These are phyloP conservation scores for Herpailurus yagouaroundi DNA, from an alignment of 2,113 vertebrate species.

Conservation along the genomic window DNA sequence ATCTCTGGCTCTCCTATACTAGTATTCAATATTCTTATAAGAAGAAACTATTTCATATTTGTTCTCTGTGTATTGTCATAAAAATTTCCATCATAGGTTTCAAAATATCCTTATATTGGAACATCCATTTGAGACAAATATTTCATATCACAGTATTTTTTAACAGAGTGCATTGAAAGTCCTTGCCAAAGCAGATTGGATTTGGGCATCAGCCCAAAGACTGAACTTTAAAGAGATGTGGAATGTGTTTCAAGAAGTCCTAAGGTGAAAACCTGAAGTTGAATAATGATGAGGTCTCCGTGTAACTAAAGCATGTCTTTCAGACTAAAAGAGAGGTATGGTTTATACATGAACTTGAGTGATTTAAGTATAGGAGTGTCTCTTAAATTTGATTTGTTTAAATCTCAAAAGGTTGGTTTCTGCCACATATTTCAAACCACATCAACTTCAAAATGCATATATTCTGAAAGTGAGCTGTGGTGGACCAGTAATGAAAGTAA, in stretches of 20 bases:
- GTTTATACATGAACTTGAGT: not conserved
- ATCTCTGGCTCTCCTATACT: not conserved
- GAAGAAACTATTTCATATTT: constrained; percentile 19
- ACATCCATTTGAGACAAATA: constrained; percentile 33
- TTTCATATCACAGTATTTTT: constrained; percentile 48
- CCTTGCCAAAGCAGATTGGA: constrained; percentile 32
- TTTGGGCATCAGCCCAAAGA: constrained; percentile 55
- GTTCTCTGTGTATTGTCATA: not conserved
- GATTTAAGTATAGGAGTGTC: not conserved
- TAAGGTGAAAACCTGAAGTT: constrained; percentile 42
- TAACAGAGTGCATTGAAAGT: constrained; percentile 5
- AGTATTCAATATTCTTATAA: not conserved
- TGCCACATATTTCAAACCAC: not conserved
- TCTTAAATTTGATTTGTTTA: constrained; percentile 25
- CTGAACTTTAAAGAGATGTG: constrained; percentile 42
- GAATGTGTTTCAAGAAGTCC: constrained; percentile 39
- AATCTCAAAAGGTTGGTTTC: not conserved
- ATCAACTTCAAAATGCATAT: not conserved
- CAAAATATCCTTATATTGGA: constrained; percentile 53
- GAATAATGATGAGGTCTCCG: constrained; percentile 38
- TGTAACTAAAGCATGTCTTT: not conserved
- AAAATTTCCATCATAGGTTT: not conserved
- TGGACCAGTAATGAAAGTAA: not conserved
- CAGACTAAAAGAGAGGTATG: not conserved
- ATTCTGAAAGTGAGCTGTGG: not conserved